These are phyloP conservation scores for Heterohyrax brucei DNA, from an alignment of 2,797 vertebrate genomes.

Conservation along the genomic window DNA sequence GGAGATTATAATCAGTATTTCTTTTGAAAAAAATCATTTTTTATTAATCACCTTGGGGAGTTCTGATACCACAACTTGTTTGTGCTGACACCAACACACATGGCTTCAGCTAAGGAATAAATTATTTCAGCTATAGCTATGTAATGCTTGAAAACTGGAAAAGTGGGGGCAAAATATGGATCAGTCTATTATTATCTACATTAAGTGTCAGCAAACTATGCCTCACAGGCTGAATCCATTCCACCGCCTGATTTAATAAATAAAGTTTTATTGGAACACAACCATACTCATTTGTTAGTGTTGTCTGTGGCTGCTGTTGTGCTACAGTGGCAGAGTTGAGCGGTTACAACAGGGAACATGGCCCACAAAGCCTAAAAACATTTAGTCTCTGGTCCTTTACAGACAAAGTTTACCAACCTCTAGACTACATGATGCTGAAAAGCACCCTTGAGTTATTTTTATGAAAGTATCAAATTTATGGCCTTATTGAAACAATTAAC, in stretches of 20 bases:
- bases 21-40: conserved; percentile 65
- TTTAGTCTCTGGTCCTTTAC: conserved; percentile 51
- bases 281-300: background rate
- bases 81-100: background rate
- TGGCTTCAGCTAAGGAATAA: conserved; percentile 61
- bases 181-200: conserved; percentile 27
- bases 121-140: background rate
- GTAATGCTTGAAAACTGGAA: conserved; percentile 26
- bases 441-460: conserved; percentile 58
- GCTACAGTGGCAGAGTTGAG: background rate
- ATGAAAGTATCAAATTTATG: conserved; percentile 10
- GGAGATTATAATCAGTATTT: conserved; percentile 68
- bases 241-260: conserved; percentile 30
- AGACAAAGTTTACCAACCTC: conserved; percentile 37
- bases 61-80: conserved; percentile 38
- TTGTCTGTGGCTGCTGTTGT: conserved; percentile 22
- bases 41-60: conserved; percentile 36
- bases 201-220: conserved; percentile 37
- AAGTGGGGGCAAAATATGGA: background rate
- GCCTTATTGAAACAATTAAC: conserved; percentile 8
- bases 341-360: background rate
- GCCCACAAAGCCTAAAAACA: conserved; percentile 50
- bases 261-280: conserved; percentile 70
- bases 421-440: conserved; percentile 41
- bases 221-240: background rate